Conservation (phyloP, 1,140 invertebrate species). For the Lasioglossum albipes region DNA sequence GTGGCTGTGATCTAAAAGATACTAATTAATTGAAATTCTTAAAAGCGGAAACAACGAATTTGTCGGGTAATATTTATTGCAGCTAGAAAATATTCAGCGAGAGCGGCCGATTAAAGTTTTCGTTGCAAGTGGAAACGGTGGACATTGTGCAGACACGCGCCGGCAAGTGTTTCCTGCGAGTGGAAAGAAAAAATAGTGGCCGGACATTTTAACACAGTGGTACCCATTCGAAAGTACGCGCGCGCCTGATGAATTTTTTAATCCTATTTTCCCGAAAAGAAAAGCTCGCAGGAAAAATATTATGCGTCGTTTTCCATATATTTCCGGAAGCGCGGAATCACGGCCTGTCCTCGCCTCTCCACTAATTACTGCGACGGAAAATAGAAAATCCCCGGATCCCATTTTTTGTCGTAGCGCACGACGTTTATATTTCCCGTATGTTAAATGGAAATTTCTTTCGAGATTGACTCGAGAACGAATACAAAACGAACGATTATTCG, state of each 20-base stretch:
- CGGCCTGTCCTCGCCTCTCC: too few relatives aligned
- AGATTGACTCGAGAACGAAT: too few relatives aligned
- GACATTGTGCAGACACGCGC: background rate
- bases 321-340: background rate
- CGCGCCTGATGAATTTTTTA: slow-evolving; percentile 1
- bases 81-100: too few relatives aligned
- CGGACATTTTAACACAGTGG: background rate
- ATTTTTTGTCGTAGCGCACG: background rate
- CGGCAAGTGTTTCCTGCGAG: background rate
- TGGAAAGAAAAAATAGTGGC: background rate
- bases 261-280: background rate
- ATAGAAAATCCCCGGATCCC: too few relatives aligned
- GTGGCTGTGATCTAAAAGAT: too few relatives aligned
- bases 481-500: background rate
- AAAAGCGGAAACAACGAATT: too few relatives aligned
- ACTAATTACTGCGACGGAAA: too few relatives aligned
- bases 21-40: too few relatives aligned
- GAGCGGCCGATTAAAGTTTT: background rate
- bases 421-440: background rate
- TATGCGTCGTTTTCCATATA: background rate
- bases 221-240: background rate
- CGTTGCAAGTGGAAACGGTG: background rate
- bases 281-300: background rate
- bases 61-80: too few relatives aligned
- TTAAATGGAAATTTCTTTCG: too few relatives aligned